These are phyloP conservation scores for Tenrec ecaudatus DNA, from an alignment of 2,113 vertebrate species.

Conservation along the genomic window DNA sequence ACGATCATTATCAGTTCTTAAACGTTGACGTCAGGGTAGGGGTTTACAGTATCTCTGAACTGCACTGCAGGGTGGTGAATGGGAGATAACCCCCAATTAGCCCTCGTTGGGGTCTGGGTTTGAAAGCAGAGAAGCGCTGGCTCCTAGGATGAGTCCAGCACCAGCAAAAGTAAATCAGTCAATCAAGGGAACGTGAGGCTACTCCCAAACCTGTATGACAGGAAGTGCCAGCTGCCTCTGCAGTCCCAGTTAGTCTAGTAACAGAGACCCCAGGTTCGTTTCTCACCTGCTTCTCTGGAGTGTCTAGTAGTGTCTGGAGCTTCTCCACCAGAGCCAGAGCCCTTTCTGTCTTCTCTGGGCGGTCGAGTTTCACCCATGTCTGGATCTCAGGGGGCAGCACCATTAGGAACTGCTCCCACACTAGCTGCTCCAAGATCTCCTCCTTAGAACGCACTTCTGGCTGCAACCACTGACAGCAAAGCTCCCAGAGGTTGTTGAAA, in stretches of 20 bases:
- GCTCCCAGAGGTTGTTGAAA: conserved; percentile 56
- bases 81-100: no score
- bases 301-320: neutral
- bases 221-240: neutral
- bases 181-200: neutral
- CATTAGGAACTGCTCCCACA: conserved; percentile 65
- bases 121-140: neutral
- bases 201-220: neutral
- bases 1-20: no score
- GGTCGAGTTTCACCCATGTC: conserved; percentile 43
- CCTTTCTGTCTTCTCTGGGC: conserved; percentile 43
- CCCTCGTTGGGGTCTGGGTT: neutral
- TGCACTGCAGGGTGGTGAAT: no score
- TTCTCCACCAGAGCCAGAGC: conserved; percentile 46
- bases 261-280: neutral
- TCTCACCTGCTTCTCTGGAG: conserved; percentile 43
- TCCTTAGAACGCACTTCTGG: conserved; percentile 43
- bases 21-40: no score
- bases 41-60: no score
- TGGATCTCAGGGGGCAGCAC: conserved; percentile 48
- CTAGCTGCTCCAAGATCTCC: conserved; percentile 62
- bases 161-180: neutral
- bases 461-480: conserved; percentile 62
- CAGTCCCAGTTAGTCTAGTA: neutral
- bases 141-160: neutral